These are phyloP conservation scores for Alligator mississippiensis DNA, from an alignment of 2,113 vertebrate genomes.

Conservation along the genomic window DNA sequence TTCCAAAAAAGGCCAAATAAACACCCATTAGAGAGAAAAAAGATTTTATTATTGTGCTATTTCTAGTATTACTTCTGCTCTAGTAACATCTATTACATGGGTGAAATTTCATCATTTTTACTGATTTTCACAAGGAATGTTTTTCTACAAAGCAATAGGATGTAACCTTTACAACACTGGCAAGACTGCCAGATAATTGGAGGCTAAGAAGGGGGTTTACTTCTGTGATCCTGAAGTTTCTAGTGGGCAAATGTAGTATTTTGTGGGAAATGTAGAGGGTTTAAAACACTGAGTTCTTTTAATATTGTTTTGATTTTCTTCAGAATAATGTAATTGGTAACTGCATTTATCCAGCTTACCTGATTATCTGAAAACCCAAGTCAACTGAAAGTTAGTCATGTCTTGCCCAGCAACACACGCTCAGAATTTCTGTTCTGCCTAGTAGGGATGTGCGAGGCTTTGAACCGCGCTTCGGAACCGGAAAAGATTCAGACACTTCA, in stretches of 20 bases:
- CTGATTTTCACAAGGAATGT: background rate
- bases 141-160: background rate
- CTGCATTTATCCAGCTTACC: background rate
- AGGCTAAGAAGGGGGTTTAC: background rate
- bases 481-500: too few species aligned
- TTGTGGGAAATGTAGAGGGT: background rate
- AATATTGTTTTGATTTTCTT: background rate
- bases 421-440: background rate
- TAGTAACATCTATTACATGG: constrained; percentile 7
- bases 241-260: background rate
- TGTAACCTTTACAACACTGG: background rate
- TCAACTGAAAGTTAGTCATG: background rate
- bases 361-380: background rate
- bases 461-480: too few species aligned
- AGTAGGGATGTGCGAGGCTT: background rate
- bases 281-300: background rate
- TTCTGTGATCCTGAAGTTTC: background rate
- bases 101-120: background rate
- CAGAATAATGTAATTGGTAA: background rate
- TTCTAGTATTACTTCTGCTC: constrained; percentile 16
- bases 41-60: background rate
- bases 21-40: constrained; percentile 29
- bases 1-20: constrained; percentile 50
- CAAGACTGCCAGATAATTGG: background rate
- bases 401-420: background rate